Evolutionary conservation across 2,797 vertebrate genomes (phyloP), one percentile per base, ranked within the genome.

Genomic region (Ficedula albicollis): DNA sequence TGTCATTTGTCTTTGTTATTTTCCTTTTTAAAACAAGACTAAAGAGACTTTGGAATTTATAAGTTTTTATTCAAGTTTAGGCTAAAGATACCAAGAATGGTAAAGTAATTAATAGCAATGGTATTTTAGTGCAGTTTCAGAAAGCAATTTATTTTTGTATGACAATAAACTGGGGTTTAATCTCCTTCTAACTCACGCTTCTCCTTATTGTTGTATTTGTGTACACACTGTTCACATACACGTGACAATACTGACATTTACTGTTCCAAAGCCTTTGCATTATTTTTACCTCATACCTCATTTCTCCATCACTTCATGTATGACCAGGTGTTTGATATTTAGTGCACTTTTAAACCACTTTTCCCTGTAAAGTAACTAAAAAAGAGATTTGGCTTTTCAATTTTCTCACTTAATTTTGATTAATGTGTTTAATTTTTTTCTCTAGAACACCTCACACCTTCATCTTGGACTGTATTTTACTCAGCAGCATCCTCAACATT

Each of bases 131-230:
- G 59, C 58, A 3, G 20, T 69, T 94, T 79, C 63, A 84, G 62
- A 75, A 77, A 73, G 64, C 73, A 60, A 79, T 72, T 93, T 22
- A 54, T 70, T 93, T 86, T 84, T 54, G 22, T 46, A 70, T 34
- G 19, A 58, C 64, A 72, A 68, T 60, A 85, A 94, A 77, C 19
- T 36, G 75, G 38, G 54, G 87, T 91, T 94, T 95, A 80, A 94
- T 92, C 68, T 70, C 32, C 23, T 52, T 34, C 60, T 86, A 83
- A 70, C 38, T 76, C 7, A 5, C 0, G 0, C 48, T 93, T 76
- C 58, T 92, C n/a, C 51, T 75, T 59, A 26, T 25, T 81, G 48
- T 54, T 48, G 13, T 67, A 56, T 58, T 69, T 76, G 46, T 52
- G 20, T 76, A 51, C 43, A 59, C 19, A 19, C 32, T 82, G 78